These are phyloP conservation scores for Vanessa atalanta DNA, from an alignment of 1,140 invertebrate species.

Conservation along the genomic window DNA sequence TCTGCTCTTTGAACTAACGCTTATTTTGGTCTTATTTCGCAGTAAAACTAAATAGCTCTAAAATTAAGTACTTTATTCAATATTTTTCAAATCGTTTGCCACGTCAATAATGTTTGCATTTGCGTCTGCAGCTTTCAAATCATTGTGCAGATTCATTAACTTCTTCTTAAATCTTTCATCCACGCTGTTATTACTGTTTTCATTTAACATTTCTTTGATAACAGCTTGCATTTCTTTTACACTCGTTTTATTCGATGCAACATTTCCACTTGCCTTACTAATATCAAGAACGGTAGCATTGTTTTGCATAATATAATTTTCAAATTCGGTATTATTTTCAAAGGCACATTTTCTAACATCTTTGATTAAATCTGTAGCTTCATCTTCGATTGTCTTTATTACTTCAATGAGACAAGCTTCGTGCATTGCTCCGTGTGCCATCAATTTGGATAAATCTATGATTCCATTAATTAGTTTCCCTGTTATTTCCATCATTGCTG, in stretches of 20 bases:
- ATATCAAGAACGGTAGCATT: slow-evolving; percentile 66
- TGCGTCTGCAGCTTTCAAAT: slow-evolving; percentile 41
- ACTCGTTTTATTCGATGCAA: slow-evolving; percentile 34
- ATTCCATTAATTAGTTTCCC: slow-evolving; percentile 65
- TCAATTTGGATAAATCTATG: slow-evolving; percentile 63
- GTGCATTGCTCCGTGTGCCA: slow-evolving; percentile 74
- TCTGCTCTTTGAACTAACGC: not conserved
- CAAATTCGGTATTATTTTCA: slow-evolving; percentile 47
- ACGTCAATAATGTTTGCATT: slow-evolving; percentile 42
- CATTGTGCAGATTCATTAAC: slow-evolving; percentile 46
- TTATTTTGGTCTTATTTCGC: not conserved
- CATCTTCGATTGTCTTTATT: slow-evolving; percentile 63
- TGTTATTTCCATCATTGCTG: slow-evolving; percentile 70
- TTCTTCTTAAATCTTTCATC: slow-evolving; percentile 53
- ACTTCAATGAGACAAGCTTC: slow-evolving; percentile 76
- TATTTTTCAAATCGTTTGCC: slow-evolving; percentile 22
- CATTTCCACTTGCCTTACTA: slow-evolving; percentile 27
- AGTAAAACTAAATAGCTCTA: not conserved
- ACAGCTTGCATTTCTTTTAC: slow-evolving; percentile 53
- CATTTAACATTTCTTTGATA: slow-evolving; percentile 54
- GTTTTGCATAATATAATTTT: slow-evolving; percentile 52
- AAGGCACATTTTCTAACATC: slow-evolving; percentile 54
- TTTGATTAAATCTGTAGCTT: slow-evolving; percentile 54
- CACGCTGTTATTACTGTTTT: slow-evolving; percentile 40
- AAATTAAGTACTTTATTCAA: slow-evolving; percentile 4